Conservation (phyloP, 2,888 invertebrate genomes). For the Apomyelois bistriatella region DNA sequence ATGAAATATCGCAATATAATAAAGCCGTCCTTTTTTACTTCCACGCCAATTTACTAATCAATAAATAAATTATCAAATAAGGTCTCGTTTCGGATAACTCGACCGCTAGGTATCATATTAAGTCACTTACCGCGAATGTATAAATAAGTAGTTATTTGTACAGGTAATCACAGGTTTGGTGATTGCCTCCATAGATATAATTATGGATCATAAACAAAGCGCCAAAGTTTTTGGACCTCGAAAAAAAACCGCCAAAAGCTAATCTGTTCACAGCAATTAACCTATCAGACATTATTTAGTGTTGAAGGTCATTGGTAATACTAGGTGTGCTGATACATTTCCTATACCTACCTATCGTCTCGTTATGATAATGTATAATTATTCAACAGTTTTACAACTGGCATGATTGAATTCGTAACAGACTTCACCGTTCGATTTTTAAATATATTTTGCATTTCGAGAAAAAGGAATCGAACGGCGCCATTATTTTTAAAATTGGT, state of each 20-base stretch:
- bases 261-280: constrained; percentile 74
- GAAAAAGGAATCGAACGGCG: constrained; percentile 39
- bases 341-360: constrained; percentile 26
- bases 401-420: constrained; percentile 35
- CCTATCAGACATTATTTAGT: constrained; percentile 70
- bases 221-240: constrained; percentile 43
- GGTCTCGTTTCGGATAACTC: constrained; percentile 36
- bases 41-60: constrained; percentile 49
- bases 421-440: constrained; percentile 26
- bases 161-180: constrained; percentile 72
- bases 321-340: constrained; percentile 51
- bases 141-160: constrained; percentile 74
- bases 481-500: constrained; percentile 48
- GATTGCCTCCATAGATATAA: constrained; percentile 71
- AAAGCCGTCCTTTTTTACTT: constrained; percentile 44
- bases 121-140: constrained; percentile 51
- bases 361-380: constrained; percentile 10
- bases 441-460: constrained; percentile 28
- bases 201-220: constrained; percentile 75
- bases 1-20: constrained; percentile 53
- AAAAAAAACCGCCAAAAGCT: constrained; percentile 73
- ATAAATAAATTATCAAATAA: constrained; percentile 57
- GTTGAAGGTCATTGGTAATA: constrained; percentile 64
- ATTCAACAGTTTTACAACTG: constrained; percentile 16
- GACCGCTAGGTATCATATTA: constrained; percentile 52